Conservation (phyloP, 2,888 invertebrate genomes). For the Therioaphis trifolii region DNA sequence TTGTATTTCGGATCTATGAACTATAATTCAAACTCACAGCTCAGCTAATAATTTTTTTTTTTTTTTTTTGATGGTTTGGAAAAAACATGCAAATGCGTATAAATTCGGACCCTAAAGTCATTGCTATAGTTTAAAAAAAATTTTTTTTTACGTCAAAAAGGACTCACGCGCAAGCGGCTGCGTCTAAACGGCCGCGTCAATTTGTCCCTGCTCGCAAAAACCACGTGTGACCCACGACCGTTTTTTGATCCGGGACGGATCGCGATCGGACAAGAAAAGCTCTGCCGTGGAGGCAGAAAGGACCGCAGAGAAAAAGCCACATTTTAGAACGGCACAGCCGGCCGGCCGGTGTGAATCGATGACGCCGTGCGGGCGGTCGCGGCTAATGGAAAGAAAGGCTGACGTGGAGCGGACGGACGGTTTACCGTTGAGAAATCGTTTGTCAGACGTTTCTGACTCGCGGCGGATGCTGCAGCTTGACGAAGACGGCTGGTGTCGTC, state of each 20-base stretch:
- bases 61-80: no score
- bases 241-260: slow-evolving; percentile 16
- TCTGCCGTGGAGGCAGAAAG: background rate
- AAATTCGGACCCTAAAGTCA: no score
- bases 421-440: slow-evolving; percentile 34
- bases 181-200: no score
- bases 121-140: no score
- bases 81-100: no score
- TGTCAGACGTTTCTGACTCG: slow-evolving; percentile 22
- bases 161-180: no score
- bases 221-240: no score
- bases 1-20: no score
- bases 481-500: background rate
- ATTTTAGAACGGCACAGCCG: background rate
- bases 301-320: background rate
- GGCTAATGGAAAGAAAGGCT: slow-evolving; percentile 29
- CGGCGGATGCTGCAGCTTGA: background rate
- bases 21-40: no score
- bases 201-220: background rate
- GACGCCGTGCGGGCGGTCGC: slow-evolving; percentile 8
- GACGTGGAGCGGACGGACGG: background rate
- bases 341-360: slow-evolving; percentile 42
- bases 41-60: no score
- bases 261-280: slow-evolving; percentile 44
- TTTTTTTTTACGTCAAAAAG: no score